Evolutionary conservation across 2,113 vertebrate species (phyloP).

Genomic region (Poecile atricapillus): DNA sequence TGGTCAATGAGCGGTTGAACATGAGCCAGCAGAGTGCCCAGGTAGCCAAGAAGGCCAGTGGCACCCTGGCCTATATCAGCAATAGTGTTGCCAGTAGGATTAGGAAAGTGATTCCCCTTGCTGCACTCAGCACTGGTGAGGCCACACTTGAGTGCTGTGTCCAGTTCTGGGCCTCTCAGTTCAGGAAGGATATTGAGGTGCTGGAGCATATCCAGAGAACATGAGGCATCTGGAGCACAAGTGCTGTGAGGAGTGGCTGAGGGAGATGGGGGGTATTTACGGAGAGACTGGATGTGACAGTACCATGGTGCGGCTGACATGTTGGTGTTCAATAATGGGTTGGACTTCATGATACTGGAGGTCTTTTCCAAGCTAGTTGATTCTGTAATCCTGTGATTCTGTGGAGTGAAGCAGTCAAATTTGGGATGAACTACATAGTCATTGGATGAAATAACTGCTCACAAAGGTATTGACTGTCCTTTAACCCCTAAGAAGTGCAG

Average conservation of each 20-base stretch:
- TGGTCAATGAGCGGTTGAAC: not conserved
- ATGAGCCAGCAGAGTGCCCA: not conserved
- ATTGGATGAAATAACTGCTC: not conserved
- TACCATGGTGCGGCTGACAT: not conserved
- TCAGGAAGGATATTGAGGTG: not conserved
- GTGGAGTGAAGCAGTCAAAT: not conserved
- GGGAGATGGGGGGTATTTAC: not conserved
- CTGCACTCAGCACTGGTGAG: not conserved
- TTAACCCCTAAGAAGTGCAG: not conserved
- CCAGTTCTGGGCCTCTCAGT: not conserved
- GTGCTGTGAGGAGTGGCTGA: accelerated
- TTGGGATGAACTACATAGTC: not conserved
- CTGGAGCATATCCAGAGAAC: not conserved
- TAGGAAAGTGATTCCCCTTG: not conserved
- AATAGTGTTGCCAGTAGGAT: not conserved
- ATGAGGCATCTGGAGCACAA: not conserved
- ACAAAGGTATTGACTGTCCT: not conserved
- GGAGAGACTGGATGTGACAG: not conserved
- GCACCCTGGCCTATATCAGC: not conserved
- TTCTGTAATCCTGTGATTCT: not conserved
- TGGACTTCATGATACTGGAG: not conserved
- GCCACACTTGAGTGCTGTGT: no score
- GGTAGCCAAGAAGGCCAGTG: no score
- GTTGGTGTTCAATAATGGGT: not conserved
- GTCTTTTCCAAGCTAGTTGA: not conserved